Base-by-base conservation (phyloP, 2,888 invertebrate species). In the Synanthedon andrenaeformis region DNA sequence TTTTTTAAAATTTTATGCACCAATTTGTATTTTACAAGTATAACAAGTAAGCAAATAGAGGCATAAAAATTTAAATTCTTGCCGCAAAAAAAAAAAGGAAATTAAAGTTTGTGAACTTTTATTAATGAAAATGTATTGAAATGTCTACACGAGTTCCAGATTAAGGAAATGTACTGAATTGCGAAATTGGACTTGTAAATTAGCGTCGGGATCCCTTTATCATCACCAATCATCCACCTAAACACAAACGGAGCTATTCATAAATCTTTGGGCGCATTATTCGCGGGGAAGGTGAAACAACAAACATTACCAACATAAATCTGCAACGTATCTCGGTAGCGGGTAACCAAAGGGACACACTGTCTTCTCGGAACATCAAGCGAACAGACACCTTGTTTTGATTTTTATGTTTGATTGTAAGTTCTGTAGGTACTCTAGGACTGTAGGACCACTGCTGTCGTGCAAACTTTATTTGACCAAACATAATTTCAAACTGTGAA, bases 271-370 rank as follows among this genome's bases (percentile, higher is more conserved):
- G 63, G 65, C 71, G 82, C 81, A 81, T 84, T 83, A 85, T 85
- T 83, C 82, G 77, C 69, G 77, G 71, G 62, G 73, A 76, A 85
- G 85, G 85, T 86, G 84, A 84, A 82, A 85, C 82, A 86, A 83
- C 85, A 84, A 85, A 86, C 85, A 84, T 86, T 85, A 78, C 85
- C 72, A 74, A 82, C 83, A 86, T 87, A 87, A 87, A 86, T 87
- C 86, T 87, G 79, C 69, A 75, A 83, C 82, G 80, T 84, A 86
- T 85, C 84, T 83, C 71, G 73, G 73, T 70, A 66, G 70, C 74
- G 78, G 77, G 78, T 74, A 80, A 79, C 74, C 70, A 62, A 56
- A 54, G 11, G 42, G 55, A 68, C 64, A 68, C 63, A 80, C 69
- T 17, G 71, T 1, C 19, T 6, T 0, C n/a, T n/a, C 1, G 12